Evolutionary conservation across 2,797 vertebrate genomes (phyloP), one percentile per base, ranked within the genome.

Genomic region (Lindbergichthys nudifrons): DNA sequence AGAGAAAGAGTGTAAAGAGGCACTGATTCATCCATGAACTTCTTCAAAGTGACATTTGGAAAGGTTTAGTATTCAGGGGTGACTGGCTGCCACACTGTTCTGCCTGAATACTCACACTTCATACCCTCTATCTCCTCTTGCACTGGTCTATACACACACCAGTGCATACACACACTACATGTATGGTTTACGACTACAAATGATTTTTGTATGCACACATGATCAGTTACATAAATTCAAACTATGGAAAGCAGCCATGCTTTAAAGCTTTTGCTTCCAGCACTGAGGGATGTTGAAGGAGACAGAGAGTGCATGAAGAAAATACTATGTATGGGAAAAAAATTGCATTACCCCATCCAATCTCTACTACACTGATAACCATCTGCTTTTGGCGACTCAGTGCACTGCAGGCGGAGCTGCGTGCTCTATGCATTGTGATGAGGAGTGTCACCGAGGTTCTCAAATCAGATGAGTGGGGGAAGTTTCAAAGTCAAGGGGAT

Each of bases 401-500:
- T 76, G 62, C 80, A 65, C 81, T 79, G 80, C 77, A 74, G 80
- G 71, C 57, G 3, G 70, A 73, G 80, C 78, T 57, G 77, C 41
- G 19, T 56, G 74, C 73, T 81, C 78, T 41, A 54, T 88, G 90
- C 85, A 89, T 85, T 70, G 82, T 83, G 85, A 90, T 90, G 89
- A 90, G 85, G 60, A 80, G 67, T 69, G 85, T 79, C 77, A 60
- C 82, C 42, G 65, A 79, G 71, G 77, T 82, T 68, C 77, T 70
- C 70, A 39, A 64, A 74, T 36, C 47, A 69, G 81, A 81, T 14
- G 73, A 84, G 71, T 63, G 65, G 67, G 74, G 81, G 65, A 68
- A 83, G 82, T 90, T 90, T 93, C 84, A 91, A 92, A 92, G 91
- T 92, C 87, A 88, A 90, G 85, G 70, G 69, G 83, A 80, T 64